Conservation (phyloP, 2,888 invertebrate genomes). For the Stegophylla sp. region DNA sequence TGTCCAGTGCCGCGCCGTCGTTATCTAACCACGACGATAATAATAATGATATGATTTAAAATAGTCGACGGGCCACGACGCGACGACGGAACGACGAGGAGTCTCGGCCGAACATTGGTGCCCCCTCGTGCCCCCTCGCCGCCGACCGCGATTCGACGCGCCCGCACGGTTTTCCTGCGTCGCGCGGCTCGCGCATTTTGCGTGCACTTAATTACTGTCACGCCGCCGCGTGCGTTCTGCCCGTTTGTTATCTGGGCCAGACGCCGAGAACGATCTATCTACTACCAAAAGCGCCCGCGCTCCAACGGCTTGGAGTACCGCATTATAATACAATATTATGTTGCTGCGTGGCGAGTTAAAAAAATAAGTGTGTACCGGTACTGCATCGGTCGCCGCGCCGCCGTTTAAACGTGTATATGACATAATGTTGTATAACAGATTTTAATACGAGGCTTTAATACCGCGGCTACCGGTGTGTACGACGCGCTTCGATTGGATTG, state of each 20-base stretch:
- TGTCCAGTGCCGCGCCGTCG: no score
- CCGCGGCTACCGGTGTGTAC: neutral
- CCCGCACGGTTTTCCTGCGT: slow-evolving; percentile 12
- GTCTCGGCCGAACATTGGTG: no score
- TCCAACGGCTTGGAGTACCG: neutral
- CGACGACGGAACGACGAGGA: neutral
- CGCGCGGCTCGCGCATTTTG: neutral
- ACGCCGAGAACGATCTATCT: no score
- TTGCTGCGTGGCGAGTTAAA: no score
- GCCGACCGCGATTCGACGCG: neutral
- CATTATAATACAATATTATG: neutral
- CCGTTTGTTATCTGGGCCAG: slow-evolving; percentile 46
- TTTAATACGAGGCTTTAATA: no score
- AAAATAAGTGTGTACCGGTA: no score
- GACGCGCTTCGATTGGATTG: neutral
- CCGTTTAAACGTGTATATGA: no score
- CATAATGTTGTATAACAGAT: no score
- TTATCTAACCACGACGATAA: no score
- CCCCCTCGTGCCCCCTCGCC: neutral
- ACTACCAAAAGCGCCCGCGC: neutral
- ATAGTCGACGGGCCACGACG: neutral
- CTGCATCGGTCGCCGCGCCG: neutral
- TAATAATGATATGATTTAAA: no score
- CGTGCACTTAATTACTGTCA: slow-evolving; percentile 25
- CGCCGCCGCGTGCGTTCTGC: slow-evolving; percentile 50